phyloP scores from a whole-genome alignment of 2,113 vertebrate genomes.

The Pan troglodytes region NHGRI_mPanTro3-v2.1_pri NC_072402.2:28519001-28519500 shows the following conservation, averaged over 20 bases:
- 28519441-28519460: not conserved
- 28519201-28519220: not conserved
- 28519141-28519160: not conserved
- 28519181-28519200: not conserved
- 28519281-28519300: not conserved
- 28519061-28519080: not conserved
- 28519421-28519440: not conserved
- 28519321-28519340: not conserved
- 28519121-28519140: not conserved
- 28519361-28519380: not conserved
- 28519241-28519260: not conserved
- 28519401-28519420: not conserved
- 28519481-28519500: not conserved
- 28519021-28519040: not conserved
- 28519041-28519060: not conserved
- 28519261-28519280: not conserved
- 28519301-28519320: too few species aligned
- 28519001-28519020: not conserved
- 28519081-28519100: not conserved
- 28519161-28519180: not conserved
- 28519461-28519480: not conserved
- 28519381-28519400: not conserved
- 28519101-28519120: not conserved
- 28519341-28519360: not conserved
- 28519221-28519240: not conserved